Base-by-base conservation (phyloP, 1,140 invertebrate species). In the Caenorhabditis remanei region DNA sequence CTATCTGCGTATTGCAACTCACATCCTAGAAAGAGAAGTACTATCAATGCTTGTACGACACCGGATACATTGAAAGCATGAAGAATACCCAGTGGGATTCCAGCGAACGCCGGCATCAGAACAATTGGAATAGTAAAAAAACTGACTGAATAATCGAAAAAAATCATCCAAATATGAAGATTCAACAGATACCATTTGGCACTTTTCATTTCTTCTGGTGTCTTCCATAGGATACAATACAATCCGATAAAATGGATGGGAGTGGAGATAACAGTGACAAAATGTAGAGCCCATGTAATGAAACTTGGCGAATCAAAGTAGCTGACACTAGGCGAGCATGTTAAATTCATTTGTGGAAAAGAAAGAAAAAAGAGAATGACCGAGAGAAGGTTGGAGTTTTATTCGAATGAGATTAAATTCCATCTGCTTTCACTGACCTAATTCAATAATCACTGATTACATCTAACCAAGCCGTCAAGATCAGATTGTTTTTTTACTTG, bases 121-220 rank as follows among this genome's bases (percentile, higher is more conserved):
- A 67, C 4, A 19, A 24, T 1, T 43, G 65, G 65, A 19, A 67
- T 43, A 4, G 14, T 19, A 2, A 67, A 19, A 43, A 43, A 41
- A 43, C 65, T 24, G 4, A 67, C 8, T 5, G 65, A 16, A 24
- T 43, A 24, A 19, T 67, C 65, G 6, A 24, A 67, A 3, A 67
- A 43, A 2, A 67, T 14, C 4, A 41, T 43, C 65, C 65, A 67
- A 43, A 19, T 19, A 19, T 67, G 65, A 6, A 43, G 16, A n/a
- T 67, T 67, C 6, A 67, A 6, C n/a, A 67, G 43, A 67, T 43
- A 46, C 65, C 65, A 67, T 67, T 67, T 67, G 0, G 21, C 41
- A 41, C 11, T 14, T 24, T 24, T 67, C 65, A 67, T 67, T 41
- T 41, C 11, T 16, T 16, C 43, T 43, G 65, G 65, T 24, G 65